Evolutionary conservation across 1,140 invertebrate genomes (phyloP), one percentile per base, ranked within the genome.

Genomic region (Uloborus diversus): DNA sequence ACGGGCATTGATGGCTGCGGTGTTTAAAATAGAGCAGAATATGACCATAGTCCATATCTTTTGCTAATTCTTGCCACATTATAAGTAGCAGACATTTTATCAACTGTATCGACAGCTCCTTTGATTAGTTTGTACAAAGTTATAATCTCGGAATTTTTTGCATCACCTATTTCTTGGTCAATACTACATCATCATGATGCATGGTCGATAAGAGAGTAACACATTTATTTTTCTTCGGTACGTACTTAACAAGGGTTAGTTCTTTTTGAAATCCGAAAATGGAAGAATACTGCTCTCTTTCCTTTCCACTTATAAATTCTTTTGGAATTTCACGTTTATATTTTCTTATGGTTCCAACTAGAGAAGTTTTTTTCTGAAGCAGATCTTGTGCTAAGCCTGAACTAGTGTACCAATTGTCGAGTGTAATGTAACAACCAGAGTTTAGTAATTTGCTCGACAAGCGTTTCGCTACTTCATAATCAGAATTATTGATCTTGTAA

Each of bases 91-190:
- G 83, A 85, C 84, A 88, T 85, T 79, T 88, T 82, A 78, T 89
- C 86, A 17, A 88, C 69, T 5, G 81, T n/a, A n/a, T n/a, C n/a
- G n/a, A n/a, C n/a, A n/a, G n/a, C n/a, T n/a, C n/a, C n/a, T n/a
- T n/a, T n/a, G 1, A 85, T 86, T 33, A 69, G 69, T 82, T 87
- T 88, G 82, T 89, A 89, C 61, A 83, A 83, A 13, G 81, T 33
- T 62, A 88, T 84, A 51, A 89, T 87, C 27, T 87, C 82, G 47
- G 86, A 85, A 81, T 87, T 88, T 47, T 81, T 80, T 30, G 42
- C 59, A 42, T 73, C 57, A 27, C 61, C 66, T 25, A n/a, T 75
- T 32, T 42, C 49, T 68, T 17, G 42, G 9, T 82, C 76, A 20
- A 84, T 76, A 13, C n/a, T 49, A n/a, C n/a, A n/a, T 42, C 53